Conservation (phyloP, 2,113 vertebrate species). For the Callospermophilus lateralis region DNA sequence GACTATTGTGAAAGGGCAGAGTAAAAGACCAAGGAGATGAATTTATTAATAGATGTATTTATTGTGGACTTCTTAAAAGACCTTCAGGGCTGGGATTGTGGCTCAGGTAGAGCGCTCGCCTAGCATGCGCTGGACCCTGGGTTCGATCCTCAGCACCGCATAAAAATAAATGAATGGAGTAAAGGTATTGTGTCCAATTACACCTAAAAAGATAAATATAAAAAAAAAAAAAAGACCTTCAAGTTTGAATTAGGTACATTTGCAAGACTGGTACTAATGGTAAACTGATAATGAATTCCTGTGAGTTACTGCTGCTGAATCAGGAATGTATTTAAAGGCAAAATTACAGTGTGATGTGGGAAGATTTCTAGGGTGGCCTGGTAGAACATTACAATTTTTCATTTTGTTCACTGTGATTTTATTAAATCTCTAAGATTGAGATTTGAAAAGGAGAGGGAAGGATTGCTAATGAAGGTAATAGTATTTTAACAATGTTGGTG, state of each 20-base stretch:
- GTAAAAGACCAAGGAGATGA: not conserved
- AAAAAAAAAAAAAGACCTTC: not conserved
- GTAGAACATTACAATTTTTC: not conserved
- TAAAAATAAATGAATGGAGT: too few species aligned
- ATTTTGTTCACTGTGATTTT: slow-evolving; percentile 1
- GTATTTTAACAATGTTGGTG: not conserved
- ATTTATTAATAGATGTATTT: not conserved
- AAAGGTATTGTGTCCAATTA: too few species aligned
- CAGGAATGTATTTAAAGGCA: not conserved
- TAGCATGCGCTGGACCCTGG: too few species aligned
- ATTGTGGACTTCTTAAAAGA: not conserved
- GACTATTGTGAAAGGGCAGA: not conserved
- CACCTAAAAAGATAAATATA: too few species aligned
- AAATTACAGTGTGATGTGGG: not conserved
- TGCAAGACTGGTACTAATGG: not conserved
- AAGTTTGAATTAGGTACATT: not conserved
- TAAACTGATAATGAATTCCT: not conserved
- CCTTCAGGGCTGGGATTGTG: too few species aligned
- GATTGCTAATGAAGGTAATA: not conserved
- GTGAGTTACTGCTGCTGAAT: not conserved
- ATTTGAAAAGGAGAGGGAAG: not conserved
- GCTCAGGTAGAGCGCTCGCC: too few species aligned
- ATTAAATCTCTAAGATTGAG: not conserved
- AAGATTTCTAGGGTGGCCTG: not conserved
- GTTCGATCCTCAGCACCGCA: too few species aligned